A percentile compares a stretch with the other conserved stretches of the same genome.
These are phyloP conservation scores for Xestobium rufovillosum DNA, from an alignment of 2,888 invertebrate genomes.

Conservation along the genomic window DNA sequence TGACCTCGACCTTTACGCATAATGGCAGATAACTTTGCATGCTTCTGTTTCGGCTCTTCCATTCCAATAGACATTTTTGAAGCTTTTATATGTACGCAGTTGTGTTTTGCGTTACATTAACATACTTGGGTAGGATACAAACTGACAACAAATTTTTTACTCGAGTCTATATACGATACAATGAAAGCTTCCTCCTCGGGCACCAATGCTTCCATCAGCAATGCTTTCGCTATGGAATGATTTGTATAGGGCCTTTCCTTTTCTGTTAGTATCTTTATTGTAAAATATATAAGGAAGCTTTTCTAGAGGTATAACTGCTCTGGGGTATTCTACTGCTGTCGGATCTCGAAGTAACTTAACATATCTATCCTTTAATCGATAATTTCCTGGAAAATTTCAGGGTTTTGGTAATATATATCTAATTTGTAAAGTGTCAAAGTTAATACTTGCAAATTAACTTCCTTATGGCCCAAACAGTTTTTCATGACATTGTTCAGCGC, in stretches of 20 bases:
- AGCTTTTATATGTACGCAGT: constrained; percentile 10
- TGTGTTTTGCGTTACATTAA: constrained; percentile 7
- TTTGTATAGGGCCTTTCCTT: constrained; percentile 11
- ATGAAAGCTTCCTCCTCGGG: not conserved
- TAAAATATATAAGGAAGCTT: constrained; percentile 9
- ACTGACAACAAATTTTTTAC: constrained; percentile 5
- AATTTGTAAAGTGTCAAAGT: constrained; percentile 9
- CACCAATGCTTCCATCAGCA: constrained; percentile 6
- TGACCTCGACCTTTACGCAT: constrained; percentile 8
- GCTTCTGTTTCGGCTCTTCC: constrained; percentile 6
- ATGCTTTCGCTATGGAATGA: constrained; percentile 8
- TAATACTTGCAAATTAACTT: constrained; percentile 10
- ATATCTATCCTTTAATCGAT: constrained; percentile 8
- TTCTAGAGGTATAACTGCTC: constrained; percentile 2
- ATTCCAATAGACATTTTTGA: constrained; percentile 11
- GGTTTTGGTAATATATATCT: constrained; percentile 10
- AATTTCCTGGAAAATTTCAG: constrained; percentile 10
- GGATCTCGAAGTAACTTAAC: not conserved
- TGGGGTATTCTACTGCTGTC: constrained; percentile 5
- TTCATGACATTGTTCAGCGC: constrained; percentile 10
- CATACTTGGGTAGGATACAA: constrained; percentile 9
- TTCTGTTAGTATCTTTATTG: constrained; percentile 10
- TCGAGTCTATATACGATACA: not conserved
- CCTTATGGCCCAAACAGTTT: constrained; percentile 7
- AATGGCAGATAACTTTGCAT: constrained; percentile 7